Evolutionary conservation across 2,113 vertebrate species (phyloP).

Genomic region (Hiodon alosoides): DNA sequence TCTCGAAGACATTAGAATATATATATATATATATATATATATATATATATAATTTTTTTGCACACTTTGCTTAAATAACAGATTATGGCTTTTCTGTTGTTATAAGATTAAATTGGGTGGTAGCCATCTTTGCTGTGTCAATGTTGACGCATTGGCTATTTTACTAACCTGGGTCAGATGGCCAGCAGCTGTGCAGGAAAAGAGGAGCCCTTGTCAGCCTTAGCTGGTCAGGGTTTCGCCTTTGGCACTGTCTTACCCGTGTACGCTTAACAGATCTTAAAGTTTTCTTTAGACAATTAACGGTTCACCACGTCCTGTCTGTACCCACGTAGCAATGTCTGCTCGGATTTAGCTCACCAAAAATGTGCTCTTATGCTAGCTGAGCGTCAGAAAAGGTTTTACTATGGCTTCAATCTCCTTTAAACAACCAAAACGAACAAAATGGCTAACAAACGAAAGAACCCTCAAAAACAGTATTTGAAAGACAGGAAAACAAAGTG

Average conservation of each 20-base stretch:
- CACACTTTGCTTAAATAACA: slow-evolving; percentile 48
- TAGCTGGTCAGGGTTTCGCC: slow-evolving; percentile 31
- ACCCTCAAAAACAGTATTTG: slow-evolving; percentile 31
- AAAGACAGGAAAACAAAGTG: slow-evolving; percentile 65
- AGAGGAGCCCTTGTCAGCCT: neutral
- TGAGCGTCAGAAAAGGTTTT: slow-evolving; percentile 73
- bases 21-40: too few relatives aligned
- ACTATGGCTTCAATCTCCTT: slow-evolving; percentile 87
- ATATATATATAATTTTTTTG: slow-evolving; percentile 32
- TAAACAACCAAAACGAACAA: slow-evolving; percentile 63
- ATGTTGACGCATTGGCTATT: too few relatives aligned
- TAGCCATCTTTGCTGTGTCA: neutral
- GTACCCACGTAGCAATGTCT: slow-evolving; percentile 8
- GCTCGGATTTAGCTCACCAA: neutral
- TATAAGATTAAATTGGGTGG: slow-evolving; percentile 52
- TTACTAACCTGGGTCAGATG: too few relatives aligned
- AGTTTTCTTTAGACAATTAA: slow-evolving; percentile 4
- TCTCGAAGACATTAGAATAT: too few relatives aligned
- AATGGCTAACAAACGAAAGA: slow-evolving; percentile 37
- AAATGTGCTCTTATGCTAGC: slow-evolving; percentile 65
- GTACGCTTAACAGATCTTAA: neutral
- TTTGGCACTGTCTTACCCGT: slow-evolving; percentile 32
- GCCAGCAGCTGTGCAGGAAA: slow-evolving; percentile 26
- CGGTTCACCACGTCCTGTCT: neutral
- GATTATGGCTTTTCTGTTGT: slow-evolving; percentile 65